A percentile compares a stretch with the other conserved stretches of the same genome.
These are phyloP conservation scores for Desmophyllum pertusum DNA, from an alignment of 92 coral and sea anemone species.

Conservation along the genomic window DNA sequence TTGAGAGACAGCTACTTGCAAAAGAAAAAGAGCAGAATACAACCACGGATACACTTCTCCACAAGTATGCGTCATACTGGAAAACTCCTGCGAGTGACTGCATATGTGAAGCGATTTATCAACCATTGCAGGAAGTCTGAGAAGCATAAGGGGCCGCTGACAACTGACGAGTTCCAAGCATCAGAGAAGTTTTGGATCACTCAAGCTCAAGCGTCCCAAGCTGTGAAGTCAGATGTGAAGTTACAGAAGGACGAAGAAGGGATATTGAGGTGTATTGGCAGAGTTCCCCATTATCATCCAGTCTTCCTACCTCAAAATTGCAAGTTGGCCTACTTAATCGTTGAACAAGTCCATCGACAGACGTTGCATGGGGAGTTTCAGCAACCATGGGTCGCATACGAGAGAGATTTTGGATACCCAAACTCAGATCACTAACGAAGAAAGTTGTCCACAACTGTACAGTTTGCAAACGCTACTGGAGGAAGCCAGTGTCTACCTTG, in stretches of 20 bases:
- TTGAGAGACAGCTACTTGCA: constrained; percentile 56
- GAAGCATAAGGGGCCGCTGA: constrained; percentile 44
- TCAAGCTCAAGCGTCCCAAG: constrained; percentile 24
- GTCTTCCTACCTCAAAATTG: constrained; percentile 50
- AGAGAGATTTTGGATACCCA: constrained; percentile 69
- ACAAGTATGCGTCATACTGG: constrained; percentile 36
- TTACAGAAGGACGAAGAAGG: constrained; percentile 32
- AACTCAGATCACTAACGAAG: constrained; percentile 56
- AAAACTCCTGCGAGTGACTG: constrained; percentile 63
- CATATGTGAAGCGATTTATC: constrained; percentile 52
- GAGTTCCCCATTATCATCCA: constrained; percentile 52
- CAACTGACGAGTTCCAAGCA: constrained; percentile 35
- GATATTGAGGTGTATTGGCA: constrained; percentile 55
- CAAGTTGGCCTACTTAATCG: constrained; percentile 35
- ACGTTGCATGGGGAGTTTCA: constrained; percentile 68
- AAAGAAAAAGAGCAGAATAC: constrained; percentile 47
- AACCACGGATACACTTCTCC: constrained; percentile 20
- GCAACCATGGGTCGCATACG: constrained; percentile 60
- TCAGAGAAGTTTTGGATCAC: constrained; percentile 26
- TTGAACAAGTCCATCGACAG: constrained; percentile 53
- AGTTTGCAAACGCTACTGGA: constrained; percentile 49
- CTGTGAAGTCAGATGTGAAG: constrained; percentile 9
- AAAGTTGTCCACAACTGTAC: constrained; percentile 50
- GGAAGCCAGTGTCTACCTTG: constrained; percentile 35
- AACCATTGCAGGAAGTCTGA: constrained; percentile 40